Conservation (phyloP, 2,888 invertebrate species). For the Ceramica pisi region DNA sequence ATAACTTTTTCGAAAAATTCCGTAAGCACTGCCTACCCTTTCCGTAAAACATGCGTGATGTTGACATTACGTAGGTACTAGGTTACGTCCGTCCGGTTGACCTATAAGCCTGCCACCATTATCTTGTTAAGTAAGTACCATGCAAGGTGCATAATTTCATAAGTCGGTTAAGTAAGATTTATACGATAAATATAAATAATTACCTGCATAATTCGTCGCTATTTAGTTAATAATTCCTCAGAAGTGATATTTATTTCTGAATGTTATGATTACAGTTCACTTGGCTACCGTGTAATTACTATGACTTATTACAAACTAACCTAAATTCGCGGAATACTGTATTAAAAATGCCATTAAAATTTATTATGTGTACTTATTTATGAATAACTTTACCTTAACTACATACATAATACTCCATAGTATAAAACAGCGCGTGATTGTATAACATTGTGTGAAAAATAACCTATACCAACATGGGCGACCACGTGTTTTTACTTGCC, state of each 20-base stretch:
- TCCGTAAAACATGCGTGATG: background rate
- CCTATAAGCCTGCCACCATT: slow-evolving; percentile 4
- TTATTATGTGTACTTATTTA: background rate
- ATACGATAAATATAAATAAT: slow-evolving; percentile 25
- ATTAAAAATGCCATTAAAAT: slow-evolving; percentile 10
- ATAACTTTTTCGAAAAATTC: too few relatives aligned
- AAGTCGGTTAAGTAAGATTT: slow-evolving; percentile 8
- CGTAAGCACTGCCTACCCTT: background rate
- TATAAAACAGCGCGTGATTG: background rate
- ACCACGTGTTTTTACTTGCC: slow-evolving; percentile 26
- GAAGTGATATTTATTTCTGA: slow-evolving; percentile 25
- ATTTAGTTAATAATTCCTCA: slow-evolving; percentile 27
- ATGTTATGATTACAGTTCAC: slow-evolving; percentile 30
- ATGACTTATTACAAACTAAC: slow-evolving; percentile 8
- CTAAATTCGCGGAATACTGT: background rate
- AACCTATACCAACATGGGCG: slow-evolving; percentile 22
- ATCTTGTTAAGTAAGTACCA: background rate
- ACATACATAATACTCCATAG: background rate
- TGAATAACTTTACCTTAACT: background rate
- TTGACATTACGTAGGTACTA: too few relatives aligned
- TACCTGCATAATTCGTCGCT: slow-evolving; percentile 18
- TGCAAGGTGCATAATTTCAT: background rate
- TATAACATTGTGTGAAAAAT: background rate
- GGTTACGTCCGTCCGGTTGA: background rate
- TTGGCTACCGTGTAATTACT: slow-evolving; percentile 16